Evolutionary conservation across 2,797 vertebrate genomes (phyloP).

Genomic region (Pseudochaenichthys georgianus): DNA sequence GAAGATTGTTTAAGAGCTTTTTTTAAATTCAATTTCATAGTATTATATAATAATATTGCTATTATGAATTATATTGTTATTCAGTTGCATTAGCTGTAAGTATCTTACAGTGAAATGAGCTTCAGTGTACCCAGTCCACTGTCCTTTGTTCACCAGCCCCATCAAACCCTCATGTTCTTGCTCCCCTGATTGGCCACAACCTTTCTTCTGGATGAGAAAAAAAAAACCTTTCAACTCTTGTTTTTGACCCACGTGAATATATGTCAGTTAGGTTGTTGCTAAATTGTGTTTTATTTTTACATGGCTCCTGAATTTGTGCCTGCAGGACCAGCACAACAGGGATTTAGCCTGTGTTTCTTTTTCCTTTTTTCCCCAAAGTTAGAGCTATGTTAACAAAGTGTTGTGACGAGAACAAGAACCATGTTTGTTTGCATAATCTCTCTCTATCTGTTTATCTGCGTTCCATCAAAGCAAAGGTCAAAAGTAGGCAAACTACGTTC

Average conservation of each 20-base stretch:
- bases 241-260: slow-evolving; percentile 39
- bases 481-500: slow-evolving; percentile 1
- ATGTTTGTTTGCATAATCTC: slow-evolving; percentile 25
- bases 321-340: slow-evolving; percentile 42
- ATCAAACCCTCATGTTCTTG: slow-evolving; percentile 35
- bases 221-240: slow-evolving; percentile 32
- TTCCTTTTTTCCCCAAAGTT: not conserved
- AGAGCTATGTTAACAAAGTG: not conserved
- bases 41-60: slow-evolving; percentile 64
- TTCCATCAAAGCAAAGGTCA: slow-evolving; percentile 8
- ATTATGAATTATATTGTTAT: slow-evolving; percentile 61
- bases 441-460: slow-evolving; percentile 1
- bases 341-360: slow-evolving; percentile 2
- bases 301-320: slow-evolving; percentile 43
- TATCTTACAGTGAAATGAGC: slow-evolving; percentile 66
- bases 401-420: not conserved
- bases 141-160: slow-evolving; percentile 53
- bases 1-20: slow-evolving; percentile 59
- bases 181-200: slow-evolving; percentile 26
- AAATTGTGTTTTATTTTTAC: slow-evolving; percentile 39
- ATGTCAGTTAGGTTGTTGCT: slow-evolving; percentile 29
- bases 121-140: slow-evolving; percentile 52
- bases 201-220: slow-evolving; percentile 21
- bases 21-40: slow-evolving; percentile 62
- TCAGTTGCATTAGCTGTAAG: slow-evolving; percentile 71